Conservation (phyloP, 2,888 invertebrate genomes). For the Terebella lapidaria region DNA sequence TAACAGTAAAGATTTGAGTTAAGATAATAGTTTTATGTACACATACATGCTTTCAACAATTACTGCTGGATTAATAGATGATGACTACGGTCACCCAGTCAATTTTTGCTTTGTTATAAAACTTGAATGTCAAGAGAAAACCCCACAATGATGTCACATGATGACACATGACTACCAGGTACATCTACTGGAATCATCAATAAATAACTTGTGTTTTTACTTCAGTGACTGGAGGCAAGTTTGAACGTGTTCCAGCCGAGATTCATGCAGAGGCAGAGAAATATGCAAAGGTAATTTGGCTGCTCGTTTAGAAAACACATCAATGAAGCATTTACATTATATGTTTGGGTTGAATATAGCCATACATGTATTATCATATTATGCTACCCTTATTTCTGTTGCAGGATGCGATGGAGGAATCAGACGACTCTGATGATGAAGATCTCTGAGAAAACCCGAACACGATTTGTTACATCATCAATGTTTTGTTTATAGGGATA, state of each 20-base stretch:
- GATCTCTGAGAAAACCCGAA: constrained; percentile 28
- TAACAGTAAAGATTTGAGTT: too few species aligned
- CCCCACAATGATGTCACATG: too few species aligned
- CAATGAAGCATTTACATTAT: background rate
- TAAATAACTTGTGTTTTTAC: background rate
- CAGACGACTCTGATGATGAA: constrained; percentile 71
- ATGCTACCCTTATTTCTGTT: background rate
- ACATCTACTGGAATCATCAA: too few species aligned
- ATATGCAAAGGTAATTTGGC: constrained; percentile 69
- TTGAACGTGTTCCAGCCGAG: constrained; percentile 73
- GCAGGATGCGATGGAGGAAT: constrained; percentile 73
- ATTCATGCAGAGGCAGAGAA: constrained; percentile 79
- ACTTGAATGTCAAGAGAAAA: too few species aligned
- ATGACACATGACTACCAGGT: too few species aligned
- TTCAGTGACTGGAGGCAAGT: constrained; percentile 65
- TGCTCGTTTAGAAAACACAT: background rate
- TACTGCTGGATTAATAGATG: background rate
- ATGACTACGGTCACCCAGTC: too few species aligned
- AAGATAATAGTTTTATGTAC: too few species aligned
- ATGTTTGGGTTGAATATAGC: constrained; percentile 1
- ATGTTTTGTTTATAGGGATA: too few species aligned
- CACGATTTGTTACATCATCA: too few species aligned
- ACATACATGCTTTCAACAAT: background rate
- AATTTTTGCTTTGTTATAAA: too few species aligned
- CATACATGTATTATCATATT: too few species aligned